Percentiles rank a stretch among this genome's conserved stretches.
Conservation (phyloP, 2,888 invertebrate genomes). For the Ischnus inquisitorius region DNA sequence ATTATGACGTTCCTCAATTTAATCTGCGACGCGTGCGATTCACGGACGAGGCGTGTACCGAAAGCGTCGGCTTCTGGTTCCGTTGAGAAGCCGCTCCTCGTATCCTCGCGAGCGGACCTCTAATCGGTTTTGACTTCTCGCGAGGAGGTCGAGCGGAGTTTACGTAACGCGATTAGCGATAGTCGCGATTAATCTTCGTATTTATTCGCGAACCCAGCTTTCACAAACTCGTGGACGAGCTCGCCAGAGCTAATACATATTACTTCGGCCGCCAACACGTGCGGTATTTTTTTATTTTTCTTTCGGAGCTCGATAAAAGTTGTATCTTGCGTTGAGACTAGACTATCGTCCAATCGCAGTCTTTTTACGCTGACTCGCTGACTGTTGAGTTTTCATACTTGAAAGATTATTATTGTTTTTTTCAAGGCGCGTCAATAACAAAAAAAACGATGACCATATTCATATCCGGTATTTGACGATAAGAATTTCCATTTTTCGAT, state of each 20-base stretch:
- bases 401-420: not conserved
- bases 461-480: conserved; percentile 14
- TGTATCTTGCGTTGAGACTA: conserved; percentile 4
- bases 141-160: conserved; percentile 48
- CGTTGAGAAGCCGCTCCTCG: not conserved
- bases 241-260: not conserved
- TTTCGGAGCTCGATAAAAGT: conserved; percentile 3
- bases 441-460: not conserved
- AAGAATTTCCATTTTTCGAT: not conserved
- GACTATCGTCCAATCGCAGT: not conserved
- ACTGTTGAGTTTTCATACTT: not conserved
- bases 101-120: conserved; percentile 3
- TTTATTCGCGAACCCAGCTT: not conserved
- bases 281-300: not conserved
- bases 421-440: not conserved
- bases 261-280: conserved; percentile 2
- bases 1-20: not conserved
- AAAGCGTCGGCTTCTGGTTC: not conserved
- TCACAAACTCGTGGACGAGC: not conserved
- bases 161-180: conserved; percentile 57
- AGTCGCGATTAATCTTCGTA: not conserved
- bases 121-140: conserved; percentile 54
- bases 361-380: not conserved
- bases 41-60: not conserved
- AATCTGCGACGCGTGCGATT: not conserved